Evolutionary conservation across 2,113 vertebrate genomes (phyloP).

Genomic region (Oceanites oceanicus): DNA sequence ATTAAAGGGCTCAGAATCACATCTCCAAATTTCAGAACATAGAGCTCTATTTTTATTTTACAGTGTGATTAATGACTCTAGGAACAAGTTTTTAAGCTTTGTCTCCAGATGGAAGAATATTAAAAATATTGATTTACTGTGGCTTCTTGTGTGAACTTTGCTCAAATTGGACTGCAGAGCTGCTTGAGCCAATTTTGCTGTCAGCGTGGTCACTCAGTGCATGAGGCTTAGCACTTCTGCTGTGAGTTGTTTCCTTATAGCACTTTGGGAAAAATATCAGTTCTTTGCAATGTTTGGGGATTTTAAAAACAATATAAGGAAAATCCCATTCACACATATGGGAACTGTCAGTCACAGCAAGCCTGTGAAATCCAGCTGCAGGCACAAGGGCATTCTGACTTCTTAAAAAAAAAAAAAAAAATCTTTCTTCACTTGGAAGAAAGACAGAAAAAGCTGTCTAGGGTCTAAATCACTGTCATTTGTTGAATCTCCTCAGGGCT

Average conservation of each 20-base stretch:
- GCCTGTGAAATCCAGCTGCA: neutral
- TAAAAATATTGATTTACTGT: neutral
- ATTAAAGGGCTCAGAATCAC: neutral
- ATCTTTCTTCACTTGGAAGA: neutral
- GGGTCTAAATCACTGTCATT: neutral
- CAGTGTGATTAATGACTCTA: neutral
- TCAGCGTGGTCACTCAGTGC: rapidly evolving
- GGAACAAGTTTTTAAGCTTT: neutral
- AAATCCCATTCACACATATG: neutral
- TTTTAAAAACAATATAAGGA: neutral
- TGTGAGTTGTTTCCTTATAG: neutral
- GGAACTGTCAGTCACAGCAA: neutral
- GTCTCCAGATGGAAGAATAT: neutral
- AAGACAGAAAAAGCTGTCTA: neutral
- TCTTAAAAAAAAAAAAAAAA: neutral
- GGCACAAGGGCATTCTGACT: neutral
- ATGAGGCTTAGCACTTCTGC: neutral
- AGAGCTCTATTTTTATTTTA: neutral
- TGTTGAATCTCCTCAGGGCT: neutral
- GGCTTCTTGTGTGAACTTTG: neutral
- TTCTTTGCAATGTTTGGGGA: neutral
- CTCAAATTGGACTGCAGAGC: neutral
- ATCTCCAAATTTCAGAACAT: neutral
- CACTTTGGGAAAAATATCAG: neutral
- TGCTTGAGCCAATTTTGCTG: neutral